Evolutionary conservation across 2,113 vertebrate species (phyloP), one percentile per base, ranked within the genome.

Genomic region (Pelusios castaneus): DNA sequence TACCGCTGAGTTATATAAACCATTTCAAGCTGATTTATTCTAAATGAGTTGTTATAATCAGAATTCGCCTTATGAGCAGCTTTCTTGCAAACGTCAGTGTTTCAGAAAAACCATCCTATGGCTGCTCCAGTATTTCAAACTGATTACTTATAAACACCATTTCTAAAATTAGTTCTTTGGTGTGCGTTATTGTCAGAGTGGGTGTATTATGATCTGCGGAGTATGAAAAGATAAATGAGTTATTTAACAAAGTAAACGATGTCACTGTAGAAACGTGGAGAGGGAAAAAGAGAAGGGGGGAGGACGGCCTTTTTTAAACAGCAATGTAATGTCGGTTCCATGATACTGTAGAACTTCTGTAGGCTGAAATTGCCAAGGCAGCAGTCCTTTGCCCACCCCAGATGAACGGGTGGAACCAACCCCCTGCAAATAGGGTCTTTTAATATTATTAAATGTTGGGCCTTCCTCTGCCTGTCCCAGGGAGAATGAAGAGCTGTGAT

Each of bases 11-110:
- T 97, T 95, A 90, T 2, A 94, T 95, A 94, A 96, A 95, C 94
- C 92, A 96, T 97, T 92, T 51, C 93, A 89, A 92, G 87, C 95
- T 97, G 97, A 97, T 97, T 97, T 96, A 95, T 97, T 95, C 96
- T 97, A 96, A 97, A 97, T 92, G 97, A 93, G 92, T 93, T 96
- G 87, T 95, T 96, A 94, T 95, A 96, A 97, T 97, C 96, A 97
- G 96, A 97, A 91, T 96, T 96, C 94, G 94, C 96, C 94, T 97
- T 97, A 95, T 8, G 94, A 95, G 97, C 95, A 85, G 92, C 92
- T 97, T 97, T 97, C 97, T 97, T 97, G 97, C 96, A 90, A 92
- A 97, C 94, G 93, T 97, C 96, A 97, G 97, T 80, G 80, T 96
- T 97, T 97, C 92, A 58, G 88, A 5, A 16, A 41, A 17, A 10